phyloP scores from a whole-genome alignment of 1,140 invertebrate genomes.

The Papilio glaucus region DNA sequence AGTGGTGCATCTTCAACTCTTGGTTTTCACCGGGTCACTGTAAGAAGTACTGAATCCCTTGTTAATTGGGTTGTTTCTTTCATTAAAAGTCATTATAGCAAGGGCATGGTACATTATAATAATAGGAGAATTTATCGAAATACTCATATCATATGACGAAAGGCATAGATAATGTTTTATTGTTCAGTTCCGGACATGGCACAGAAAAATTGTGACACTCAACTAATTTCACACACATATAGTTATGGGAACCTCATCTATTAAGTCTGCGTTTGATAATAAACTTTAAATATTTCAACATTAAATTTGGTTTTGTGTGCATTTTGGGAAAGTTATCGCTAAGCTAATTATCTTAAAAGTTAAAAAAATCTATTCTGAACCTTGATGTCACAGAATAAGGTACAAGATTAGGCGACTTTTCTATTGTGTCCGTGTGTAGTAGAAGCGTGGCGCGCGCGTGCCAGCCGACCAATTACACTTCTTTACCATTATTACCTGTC shows the following conservation, averaged over 20 bases:
- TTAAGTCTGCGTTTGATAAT: background rate
- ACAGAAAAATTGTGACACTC: slow-evolving; percentile 25
- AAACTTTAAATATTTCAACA: background rate
- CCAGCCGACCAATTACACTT: slow-evolving; percentile 66
- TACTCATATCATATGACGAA: background rate
- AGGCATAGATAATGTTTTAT: slow-evolving; percentile 14
- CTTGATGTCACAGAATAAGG: background rate
- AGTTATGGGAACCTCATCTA: slow-evolving; percentile 14
- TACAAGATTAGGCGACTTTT: background rate
- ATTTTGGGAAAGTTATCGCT: background rate
- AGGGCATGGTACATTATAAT: too few species aligned
- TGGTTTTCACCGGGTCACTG: too few species aligned
- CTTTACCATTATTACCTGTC: slow-evolving; percentile 70
- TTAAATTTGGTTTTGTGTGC: background rate
- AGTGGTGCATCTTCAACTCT: too few species aligned
- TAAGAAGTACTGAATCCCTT: too few species aligned
- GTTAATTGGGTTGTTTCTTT: too few species aligned
- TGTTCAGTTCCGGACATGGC: slow-evolving; percentile 26
- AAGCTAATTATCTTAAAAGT: background rate
- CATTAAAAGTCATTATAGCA: too few species aligned
- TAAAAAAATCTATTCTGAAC: background rate
- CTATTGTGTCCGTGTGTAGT: slow-evolving; percentile 35
- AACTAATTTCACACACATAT: slow-evolving; percentile 32
- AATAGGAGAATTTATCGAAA: background rate
- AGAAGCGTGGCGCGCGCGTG: slow-evolving; percentile 73